Base-by-base conservation (phyloP, 2,113 vertebrate genomes). In the Poecilia latipinna region DNA sequence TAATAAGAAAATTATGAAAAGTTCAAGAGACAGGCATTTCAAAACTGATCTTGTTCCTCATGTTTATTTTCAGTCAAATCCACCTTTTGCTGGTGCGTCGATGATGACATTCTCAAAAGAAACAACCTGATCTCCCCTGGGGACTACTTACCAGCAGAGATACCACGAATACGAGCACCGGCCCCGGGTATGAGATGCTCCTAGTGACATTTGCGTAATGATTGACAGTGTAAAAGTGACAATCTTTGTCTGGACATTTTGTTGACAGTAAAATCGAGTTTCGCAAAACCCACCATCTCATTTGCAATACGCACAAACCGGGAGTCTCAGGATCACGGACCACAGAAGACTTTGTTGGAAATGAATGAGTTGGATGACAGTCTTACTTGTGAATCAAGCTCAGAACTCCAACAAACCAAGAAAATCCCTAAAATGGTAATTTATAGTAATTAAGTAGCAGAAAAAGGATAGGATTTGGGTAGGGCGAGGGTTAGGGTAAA, bases 71-170 rank as follows among this genome's bases (percentile, higher is more conserved):
- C 75, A 98, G 97, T 95, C 77, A 88, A 94, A 64, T 94, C 95
- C 0, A 78, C 92, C 48, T 96, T 96, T 79, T 83, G 86, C 61
- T 94, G 93, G 94, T 96, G 94, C 75, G 93, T 97, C 54, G 94
- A 98, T 91, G 93, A 83, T 1, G 79, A 93, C 17, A 86, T 97
- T 65, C 95, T 99, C 0, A 88, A 86, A 88, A 94, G 86, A 48
- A 91, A 96, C 70, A 89, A 95, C 79, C 87, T 99, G 82, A 96
- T 95, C 80, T 95, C 94, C 61, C 96, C 96, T 0, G 86, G 94
- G 11, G 96, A 97, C 89, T 99, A 97, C 81, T 93, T 95, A 84
- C 85, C 76, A 0, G 85, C 92, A 2, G 80, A 80, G 6, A 60
- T 85, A 74, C 6, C 71, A 28, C 64, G 3, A 0, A n/a, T 61